phyloP scores from a whole-genome alignment of 2,888 invertebrate species.

The Iselma pallidipennis region DNA sequence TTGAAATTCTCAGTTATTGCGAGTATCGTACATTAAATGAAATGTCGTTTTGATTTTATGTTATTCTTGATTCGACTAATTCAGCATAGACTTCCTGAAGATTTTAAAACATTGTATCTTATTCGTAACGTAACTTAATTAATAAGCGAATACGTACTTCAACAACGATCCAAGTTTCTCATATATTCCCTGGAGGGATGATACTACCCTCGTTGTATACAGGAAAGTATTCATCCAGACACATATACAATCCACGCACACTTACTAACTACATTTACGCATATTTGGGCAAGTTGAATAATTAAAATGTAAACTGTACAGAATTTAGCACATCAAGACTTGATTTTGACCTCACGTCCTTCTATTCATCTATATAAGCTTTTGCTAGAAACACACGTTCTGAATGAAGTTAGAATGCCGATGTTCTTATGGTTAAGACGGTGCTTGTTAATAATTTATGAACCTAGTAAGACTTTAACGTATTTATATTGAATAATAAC shows the following conservation, averaged over 20 bases:
- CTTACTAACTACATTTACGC: constrained; percentile 14
- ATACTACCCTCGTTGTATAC: background rate
- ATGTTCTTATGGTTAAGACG: background rate
- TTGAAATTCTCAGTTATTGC: too few relatives aligned
- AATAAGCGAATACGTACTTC: background rate
- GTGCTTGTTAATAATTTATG: constrained; percentile 10
- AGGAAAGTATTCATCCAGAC: background rate
- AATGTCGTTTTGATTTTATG: too few relatives aligned
- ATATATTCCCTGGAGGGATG: background rate
- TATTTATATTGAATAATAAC: too few relatives aligned
- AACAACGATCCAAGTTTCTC: background rate
- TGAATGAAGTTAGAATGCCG: constrained; percentile 9
- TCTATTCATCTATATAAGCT: constrained; percentile 2
- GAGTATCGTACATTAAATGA: too few relatives aligned
- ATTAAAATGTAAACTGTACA: constrained; percentile 16
- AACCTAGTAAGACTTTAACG: background rate
- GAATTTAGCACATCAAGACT: constrained; percentile 1
- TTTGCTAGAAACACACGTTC: constrained; percentile 2
- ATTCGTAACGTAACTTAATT: background rate
- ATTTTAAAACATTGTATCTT: background rate
- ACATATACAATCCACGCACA: background rate
- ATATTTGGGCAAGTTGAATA: constrained; percentile 22
- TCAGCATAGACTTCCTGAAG: too few relatives aligned
- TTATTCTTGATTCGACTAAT: too few relatives aligned
- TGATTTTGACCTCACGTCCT: constrained; percentile 13